These are phyloP conservation scores for Apistogramma diplotaenia DNA, from an alignment of 2,113 vertebrate genomes.

Conservation along the genomic window DNA sequence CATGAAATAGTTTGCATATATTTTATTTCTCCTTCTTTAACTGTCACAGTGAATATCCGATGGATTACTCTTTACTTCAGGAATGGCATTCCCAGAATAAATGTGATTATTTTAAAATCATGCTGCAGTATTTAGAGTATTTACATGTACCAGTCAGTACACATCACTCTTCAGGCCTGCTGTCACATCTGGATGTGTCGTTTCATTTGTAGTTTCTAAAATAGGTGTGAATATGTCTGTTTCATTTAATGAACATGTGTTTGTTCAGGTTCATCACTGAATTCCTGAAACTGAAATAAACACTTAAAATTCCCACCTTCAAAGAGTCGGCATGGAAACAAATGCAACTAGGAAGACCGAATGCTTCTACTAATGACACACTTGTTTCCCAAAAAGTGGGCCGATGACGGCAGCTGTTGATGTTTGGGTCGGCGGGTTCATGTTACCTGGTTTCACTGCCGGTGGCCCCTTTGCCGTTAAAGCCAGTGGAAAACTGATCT, in stretches of 20 bases:
- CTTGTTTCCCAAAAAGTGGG: conserved; percentile 19
- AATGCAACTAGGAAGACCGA: background rate
- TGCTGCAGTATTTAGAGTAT: background rate
- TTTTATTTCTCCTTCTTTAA: too few species aligned
- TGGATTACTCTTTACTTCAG: too few species aligned
- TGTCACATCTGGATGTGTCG: background rate
- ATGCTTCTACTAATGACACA: background rate
- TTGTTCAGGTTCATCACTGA: background rate
- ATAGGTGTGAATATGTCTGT: background rate
- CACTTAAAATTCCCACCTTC: background rate
- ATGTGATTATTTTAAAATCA: background rate
- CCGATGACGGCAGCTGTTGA: conserved; percentile 31
- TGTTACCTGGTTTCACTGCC: background rate
- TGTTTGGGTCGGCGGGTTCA: background rate
- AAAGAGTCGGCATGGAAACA: background rate
- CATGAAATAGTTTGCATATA: too few species aligned
- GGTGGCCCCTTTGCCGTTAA: background rate
- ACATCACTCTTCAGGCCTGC: background rate
- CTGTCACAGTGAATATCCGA: too few species aligned
- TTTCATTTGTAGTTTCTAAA: background rate
- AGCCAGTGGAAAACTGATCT: conserved; percentile 13
- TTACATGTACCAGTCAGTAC: background rate
- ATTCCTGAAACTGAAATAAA: background rate
- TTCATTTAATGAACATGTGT: background rate
- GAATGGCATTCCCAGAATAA: background rate